Evolutionary conservation across 2,113 vertebrate genomes (phyloP).

Genomic region (Phyllostomus hastatus): DNA sequence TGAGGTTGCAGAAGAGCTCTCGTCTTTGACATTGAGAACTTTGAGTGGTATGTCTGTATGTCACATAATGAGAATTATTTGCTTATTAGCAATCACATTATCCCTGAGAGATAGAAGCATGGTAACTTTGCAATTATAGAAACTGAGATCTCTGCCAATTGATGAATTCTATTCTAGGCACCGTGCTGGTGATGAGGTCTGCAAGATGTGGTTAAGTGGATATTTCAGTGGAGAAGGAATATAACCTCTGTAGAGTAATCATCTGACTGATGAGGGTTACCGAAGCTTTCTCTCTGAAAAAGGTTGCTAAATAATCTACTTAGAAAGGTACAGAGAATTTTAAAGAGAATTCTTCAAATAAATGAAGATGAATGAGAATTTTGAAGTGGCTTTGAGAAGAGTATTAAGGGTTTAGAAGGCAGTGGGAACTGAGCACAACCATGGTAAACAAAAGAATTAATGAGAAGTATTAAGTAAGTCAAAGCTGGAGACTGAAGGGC

Average conservation of each 20-base stretch:
- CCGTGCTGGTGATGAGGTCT: neutral
- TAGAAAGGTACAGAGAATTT: neutral
- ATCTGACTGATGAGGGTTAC: neutral
- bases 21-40: neutral
- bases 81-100: neutral
- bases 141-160: neutral
- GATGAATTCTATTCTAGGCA: neutral
- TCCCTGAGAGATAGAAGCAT: neutral
- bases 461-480: neutral
- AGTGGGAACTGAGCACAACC: neutral
- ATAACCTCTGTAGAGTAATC: neutral
- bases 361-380: neutral
- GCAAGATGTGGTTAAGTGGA: fast-evolving
- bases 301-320: neutral
- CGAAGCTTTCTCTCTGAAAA: neutral
- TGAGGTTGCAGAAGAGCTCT: neutral
- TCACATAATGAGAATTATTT: neutral
- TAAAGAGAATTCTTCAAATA: neutral
- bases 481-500: neutral
- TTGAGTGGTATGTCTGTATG: neutral
- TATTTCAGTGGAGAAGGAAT: neutral
- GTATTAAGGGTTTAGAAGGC: neutral
- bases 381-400: neutral
- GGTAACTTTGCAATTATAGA: neutral
- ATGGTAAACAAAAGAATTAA: neutral